Conservation (phyloP, 1,140 invertebrate genomes). For the Dryas iulia region DNA sequence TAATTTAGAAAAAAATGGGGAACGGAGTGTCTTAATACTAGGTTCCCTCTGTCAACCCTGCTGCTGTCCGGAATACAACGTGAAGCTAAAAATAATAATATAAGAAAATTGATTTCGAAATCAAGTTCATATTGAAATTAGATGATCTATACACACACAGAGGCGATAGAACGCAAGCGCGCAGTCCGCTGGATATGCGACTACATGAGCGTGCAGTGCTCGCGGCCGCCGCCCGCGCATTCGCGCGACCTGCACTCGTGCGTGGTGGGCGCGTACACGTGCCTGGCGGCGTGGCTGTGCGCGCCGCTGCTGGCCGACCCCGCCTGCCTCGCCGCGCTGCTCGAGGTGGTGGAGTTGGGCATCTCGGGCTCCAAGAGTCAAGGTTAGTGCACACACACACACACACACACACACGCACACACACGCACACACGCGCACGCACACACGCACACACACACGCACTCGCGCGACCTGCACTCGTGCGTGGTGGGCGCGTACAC, state of each 20-base stretch:
- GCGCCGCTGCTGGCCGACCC: conserved; percentile 90
- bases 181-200: conserved; percentile 99
- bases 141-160: conserved; percentile 75
- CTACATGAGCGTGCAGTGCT: conserved; percentile 98
- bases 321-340: conserved; percentile 94
- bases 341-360: conserved; percentile 98
- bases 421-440: too few species aligned
- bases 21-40: too few species aligned
- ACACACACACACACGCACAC: too few species aligned
- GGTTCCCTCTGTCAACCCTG: too few species aligned
- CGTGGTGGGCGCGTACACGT: conserved; percentile 96
- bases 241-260: conserved; percentile 99
- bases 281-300: conserved; percentile 93
- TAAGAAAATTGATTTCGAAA: too few species aligned
- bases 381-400: too few species aligned
- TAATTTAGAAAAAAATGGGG: too few species aligned
- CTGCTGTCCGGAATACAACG: too few species aligned
- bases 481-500: conserved; percentile 97
- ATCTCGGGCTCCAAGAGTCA: conserved; percentile 96
- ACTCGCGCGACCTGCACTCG: conserved; percentile 98
- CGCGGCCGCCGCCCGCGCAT: conserved; percentile 95
- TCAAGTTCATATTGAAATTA: too few species aligned
- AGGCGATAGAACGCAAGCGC: conserved; percentile 92
- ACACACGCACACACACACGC: too few species aligned
- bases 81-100: too few species aligned